A percentile compares a stretch with the other conserved stretches of the same genome.
phyloP scores from a whole-genome alignment of 2,888 invertebrate species.

The Caenorhabditis uteleia region DNA sequence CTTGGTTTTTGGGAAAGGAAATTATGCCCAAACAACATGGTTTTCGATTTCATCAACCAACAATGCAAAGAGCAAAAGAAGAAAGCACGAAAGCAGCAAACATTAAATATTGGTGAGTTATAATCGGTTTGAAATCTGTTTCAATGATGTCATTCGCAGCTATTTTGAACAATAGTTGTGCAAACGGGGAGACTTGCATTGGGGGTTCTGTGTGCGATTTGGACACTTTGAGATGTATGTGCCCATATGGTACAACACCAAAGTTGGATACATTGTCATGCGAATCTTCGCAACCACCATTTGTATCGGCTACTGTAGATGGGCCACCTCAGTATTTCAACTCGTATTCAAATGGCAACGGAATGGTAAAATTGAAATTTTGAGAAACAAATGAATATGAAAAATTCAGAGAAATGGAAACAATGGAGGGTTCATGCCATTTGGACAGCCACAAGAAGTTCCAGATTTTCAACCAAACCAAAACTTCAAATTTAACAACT shows the following conservation, averaged over 20 bases:
- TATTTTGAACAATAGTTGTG: slow-evolving; percentile 67
- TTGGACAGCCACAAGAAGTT: slow-evolving; percentile 10
- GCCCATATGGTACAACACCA: slow-evolving; percentile 65
- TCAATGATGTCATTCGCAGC: slow-evolving; percentile 44
- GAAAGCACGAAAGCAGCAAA: slow-evolving; percentile 53
- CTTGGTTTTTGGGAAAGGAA: slow-evolving; percentile 65
- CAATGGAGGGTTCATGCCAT: slow-evolving; percentile 21
- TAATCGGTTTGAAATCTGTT: neutral
- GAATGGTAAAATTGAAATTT: too few relatives aligned
- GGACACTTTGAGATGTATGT: slow-evolving; percentile 59
- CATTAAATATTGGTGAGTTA: slow-evolving; percentile 57
- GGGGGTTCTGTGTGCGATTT: slow-evolving; percentile 68
- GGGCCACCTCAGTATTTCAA: slow-evolving; percentile 36
- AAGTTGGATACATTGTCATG: slow-evolving; percentile 66
- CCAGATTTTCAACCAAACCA: slow-evolving; percentile 35
- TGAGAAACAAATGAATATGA: neutral
- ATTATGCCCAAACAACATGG: slow-evolving; percentile 64
- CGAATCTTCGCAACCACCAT: slow-evolving; percentile 35
- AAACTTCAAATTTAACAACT: slow-evolving; percentile 34
- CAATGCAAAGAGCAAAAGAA: slow-evolving; percentile 56
- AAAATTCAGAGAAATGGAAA: slow-evolving; percentile 18
- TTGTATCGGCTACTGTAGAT: slow-evolving; percentile 41
- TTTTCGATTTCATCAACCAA: slow-evolving; percentile 67
- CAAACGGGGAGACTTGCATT: slow-evolving; percentile 67
- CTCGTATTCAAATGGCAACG: slow-evolving; percentile 21